Evolutionary conservation across 1,140 invertebrate species (phyloP).

Genomic region (Diachasmimorpha longicaudata): DNA sequence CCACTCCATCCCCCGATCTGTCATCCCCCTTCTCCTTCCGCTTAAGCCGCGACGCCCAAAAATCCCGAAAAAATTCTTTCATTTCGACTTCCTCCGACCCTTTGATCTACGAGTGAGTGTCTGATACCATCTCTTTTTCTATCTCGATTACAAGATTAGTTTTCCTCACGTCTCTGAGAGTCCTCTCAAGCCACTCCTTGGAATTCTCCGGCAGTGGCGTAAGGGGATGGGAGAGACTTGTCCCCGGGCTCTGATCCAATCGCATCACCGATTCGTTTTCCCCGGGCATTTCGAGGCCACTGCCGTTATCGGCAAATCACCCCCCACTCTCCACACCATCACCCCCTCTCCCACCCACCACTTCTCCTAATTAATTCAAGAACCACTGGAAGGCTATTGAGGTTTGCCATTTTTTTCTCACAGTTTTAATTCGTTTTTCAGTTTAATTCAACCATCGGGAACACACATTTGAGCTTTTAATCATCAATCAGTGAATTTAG

Average conservation of each 20-base stretch:
- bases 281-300: slow-evolving; percentile 5
- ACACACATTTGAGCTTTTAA: not conserved
- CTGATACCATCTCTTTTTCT: not conserved
- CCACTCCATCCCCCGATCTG: too few relatives aligned
- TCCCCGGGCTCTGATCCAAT: slow-evolving; percentile 5
- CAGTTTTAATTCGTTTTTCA: not conserved
- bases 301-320: not conserved
- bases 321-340: not conserved
- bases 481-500: not conserved
- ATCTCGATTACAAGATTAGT: slow-evolving; percentile 9
- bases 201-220: not conserved
- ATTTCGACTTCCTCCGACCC: not conserved
- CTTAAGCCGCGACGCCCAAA: too few relatives aligned
- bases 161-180: slow-evolving; percentile 1
- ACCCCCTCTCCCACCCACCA: too few relatives aligned
- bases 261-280: slow-evolving; percentile 3
- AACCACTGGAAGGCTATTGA: not conserved
- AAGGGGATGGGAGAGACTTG: not conserved
- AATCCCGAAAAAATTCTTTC: not conserved
- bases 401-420: not conserved
- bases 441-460: not conserved
- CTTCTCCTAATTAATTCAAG: slow-evolving; percentile 1
- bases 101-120: not conserved
- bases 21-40: too few relatives aligned
- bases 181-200: not conserved